Conservation (phyloP, 2,797 vertebrate genomes). For the Numenius phaeopus region DNA sequence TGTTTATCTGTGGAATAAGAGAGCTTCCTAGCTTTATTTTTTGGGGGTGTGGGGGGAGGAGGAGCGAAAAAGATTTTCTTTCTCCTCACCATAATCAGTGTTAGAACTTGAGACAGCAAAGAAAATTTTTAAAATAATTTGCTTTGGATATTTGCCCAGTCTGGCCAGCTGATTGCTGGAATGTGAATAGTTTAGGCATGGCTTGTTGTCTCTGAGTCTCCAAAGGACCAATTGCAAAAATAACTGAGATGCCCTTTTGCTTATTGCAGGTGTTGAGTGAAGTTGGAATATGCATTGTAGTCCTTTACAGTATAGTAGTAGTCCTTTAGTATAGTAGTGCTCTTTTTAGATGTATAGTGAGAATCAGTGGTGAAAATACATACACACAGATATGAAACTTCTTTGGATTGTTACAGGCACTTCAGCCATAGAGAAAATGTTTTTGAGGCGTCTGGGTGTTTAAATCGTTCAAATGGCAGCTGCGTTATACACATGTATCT, state of each 20-base stretch:
- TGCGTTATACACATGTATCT: not conserved
- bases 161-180: not conserved
- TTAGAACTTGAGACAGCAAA: not conserved
- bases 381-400: not conserved
- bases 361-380: not conserved
- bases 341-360: not conserved
- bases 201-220: not conserved
- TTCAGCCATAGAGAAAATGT: not conserved
- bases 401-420: not conserved
- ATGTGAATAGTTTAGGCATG: not conserved
- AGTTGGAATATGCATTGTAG: not conserved
- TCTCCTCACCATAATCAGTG: not conserved
- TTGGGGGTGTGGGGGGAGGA: not conserved
- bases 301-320: not conserved
- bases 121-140: not conserved
- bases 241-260: not conserved
- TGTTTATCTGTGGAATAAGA: not conserved
- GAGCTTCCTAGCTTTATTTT: not conserved
- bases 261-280: not conserved
- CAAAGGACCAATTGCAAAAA: not conserved
- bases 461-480: not conserved
- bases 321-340: not conserved
- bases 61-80: not conserved
- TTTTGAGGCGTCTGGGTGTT: not conserved
- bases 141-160: not conserved